These are phyloP conservation scores for Cydia fagiglandana DNA, from an alignment of 1,140 invertebrate genomes.

Conservation along the genomic window DNA sequence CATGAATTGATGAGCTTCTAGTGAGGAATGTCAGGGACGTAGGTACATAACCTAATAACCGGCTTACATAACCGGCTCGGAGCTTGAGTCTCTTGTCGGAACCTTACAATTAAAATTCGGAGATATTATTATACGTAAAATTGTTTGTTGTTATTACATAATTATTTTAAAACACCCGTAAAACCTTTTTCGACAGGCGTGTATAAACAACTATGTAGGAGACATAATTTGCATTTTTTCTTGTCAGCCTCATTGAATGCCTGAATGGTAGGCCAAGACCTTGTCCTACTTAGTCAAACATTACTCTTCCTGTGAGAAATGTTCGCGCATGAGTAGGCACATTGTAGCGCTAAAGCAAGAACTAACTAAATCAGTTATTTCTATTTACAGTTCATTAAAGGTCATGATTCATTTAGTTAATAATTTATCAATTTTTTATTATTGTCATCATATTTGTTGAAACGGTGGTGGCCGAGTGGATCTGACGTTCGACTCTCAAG, in stretches of 20 bases:
- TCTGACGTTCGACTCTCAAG: too few relatives aligned
- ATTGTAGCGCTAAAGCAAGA: not conserved
- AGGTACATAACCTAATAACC: too few relatives aligned
- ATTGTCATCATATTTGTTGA: not conserved
- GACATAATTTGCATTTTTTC: not conserved
- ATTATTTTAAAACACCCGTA: too few relatives aligned
- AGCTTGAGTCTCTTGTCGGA: not conserved
- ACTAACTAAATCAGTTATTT: too few relatives aligned
- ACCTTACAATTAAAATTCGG: not conserved
- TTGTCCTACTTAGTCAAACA: conserved; percentile 7
- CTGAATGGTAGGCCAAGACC: not conserved
- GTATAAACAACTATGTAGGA: not conserved
- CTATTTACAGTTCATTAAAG: too few relatives aligned
- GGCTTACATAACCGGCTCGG: conserved; percentile 22
- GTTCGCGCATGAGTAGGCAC: not conserved
- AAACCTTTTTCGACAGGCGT: not conserved
- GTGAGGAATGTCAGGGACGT: conserved; percentile 29
- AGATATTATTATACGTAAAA: not conserved
- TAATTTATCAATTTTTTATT: too few relatives aligned
- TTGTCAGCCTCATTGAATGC: not conserved
- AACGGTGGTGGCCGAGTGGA: too few relatives aligned
- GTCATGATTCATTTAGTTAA: too few relatives aligned
- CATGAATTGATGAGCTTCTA: conserved; percentile 13
- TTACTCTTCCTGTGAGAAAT: conserved; percentile 16
- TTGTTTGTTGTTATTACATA: not conserved